Percentiles rank a stretch among this genome's conserved stretches.
Evolutionary conservation across 2,113 vertebrate genomes (phyloP).

Genomic region (Myotis brandtii): DNA sequence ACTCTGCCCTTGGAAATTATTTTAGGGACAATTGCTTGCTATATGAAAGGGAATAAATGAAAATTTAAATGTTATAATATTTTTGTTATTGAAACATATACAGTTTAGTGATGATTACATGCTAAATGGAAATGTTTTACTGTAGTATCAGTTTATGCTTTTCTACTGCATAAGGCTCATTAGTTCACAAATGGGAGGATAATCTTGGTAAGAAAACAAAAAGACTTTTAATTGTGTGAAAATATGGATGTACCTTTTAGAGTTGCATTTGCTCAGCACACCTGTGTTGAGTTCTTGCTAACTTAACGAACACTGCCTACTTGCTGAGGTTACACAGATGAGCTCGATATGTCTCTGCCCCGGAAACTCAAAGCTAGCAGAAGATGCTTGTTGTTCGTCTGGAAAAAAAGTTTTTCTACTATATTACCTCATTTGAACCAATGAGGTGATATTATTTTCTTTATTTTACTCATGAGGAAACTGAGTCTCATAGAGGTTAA

Average conservation of each 20-base stretch:
- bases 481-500: neutral
- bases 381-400: neutral
- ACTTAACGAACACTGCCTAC: neutral
- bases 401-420: neutral
- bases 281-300: neutral
- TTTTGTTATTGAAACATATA: constrained; percentile 15
- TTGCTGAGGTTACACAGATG: neutral
- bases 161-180: neutral
- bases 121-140: neutral
- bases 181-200: neutral
- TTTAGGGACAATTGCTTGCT: constrained; percentile 18
- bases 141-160: neutral
- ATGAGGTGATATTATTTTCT: neutral
- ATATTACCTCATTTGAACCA: neutral
- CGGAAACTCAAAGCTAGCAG: neutral
- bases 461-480: constrained; percentile 1
- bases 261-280: neutral
- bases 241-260: neutral
- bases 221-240: neutral
- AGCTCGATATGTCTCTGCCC: neutral
- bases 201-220: constrained; percentile 45
- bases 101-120: neutral
- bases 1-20: neutral
- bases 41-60: neutral
- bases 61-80: neutral